Percentiles rank a stretch among this genome's conserved stretches.
Conservation (phyloP, 2,113 vertebrate species). For the Hemichromis elongatus region DNA sequence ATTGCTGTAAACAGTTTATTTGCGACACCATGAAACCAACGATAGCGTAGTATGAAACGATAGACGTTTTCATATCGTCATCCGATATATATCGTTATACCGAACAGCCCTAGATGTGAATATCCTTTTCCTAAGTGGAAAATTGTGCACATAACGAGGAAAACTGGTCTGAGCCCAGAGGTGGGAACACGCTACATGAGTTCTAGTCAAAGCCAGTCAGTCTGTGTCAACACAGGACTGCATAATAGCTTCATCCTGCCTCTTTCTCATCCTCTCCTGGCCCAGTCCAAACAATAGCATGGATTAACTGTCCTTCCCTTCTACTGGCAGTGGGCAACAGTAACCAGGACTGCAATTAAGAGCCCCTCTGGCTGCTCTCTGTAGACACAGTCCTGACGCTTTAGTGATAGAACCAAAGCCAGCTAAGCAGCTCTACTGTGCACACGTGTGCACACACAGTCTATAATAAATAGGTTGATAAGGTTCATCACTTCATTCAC, state of each 20-base stretch:
- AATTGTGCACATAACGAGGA: not conserved
- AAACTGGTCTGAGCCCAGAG: not conserved
- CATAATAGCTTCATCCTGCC: conserved; percentile 21
- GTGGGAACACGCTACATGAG: not conserved
- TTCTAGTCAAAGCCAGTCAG: not conserved
- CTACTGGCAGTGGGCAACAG: conserved; percentile 25
- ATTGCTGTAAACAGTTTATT: too few species aligned
- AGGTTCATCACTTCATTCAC: too few species aligned
- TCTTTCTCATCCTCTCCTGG: conserved; percentile 6
- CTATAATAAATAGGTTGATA: not conserved
- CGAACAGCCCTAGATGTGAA: too few species aligned
- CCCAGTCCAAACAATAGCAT: conserved; percentile 48
- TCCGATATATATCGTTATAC: too few species aligned
- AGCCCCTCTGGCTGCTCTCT: conserved; percentile 12
- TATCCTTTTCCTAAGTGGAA: not conserved
- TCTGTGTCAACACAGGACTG: conserved; percentile 18
- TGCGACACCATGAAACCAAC: too few species aligned
- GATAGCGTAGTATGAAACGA: too few species aligned
- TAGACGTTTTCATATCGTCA: too few species aligned
- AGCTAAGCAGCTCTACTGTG: not conserved
- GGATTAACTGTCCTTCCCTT: conserved; percentile 56
- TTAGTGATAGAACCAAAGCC: not conserved
- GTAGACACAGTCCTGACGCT: not conserved
- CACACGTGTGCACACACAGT: not conserved
- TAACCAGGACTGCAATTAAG: conserved; percentile 45